Evolutionary conservation across 2,113 vertebrate genomes (phyloP), one percentile per base, ranked within the genome.

Genomic region (Elaphurus davidianus): DNA sequence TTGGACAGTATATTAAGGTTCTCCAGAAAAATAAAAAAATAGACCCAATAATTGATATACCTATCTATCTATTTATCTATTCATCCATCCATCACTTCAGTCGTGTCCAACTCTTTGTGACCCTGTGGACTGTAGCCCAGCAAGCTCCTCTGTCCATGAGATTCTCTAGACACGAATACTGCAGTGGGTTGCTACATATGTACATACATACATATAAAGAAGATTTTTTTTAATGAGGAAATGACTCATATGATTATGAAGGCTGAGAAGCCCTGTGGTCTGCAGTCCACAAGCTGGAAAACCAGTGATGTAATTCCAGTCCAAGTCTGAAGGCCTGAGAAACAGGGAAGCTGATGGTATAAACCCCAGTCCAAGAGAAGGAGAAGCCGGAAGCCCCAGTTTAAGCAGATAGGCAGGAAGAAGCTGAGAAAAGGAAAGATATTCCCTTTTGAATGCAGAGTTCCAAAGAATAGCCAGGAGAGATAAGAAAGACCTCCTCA

Each of bases 51-150:
- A 43, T 87, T 4, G 74, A 5, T 59, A 54, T 91, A 3, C 11
- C 28, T 54, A 6, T 91, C 84, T 45, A 5, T 59, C 17, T 45
- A 1, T 57, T 4, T 40, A 23, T 74, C n/a, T 23, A 9, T 10
- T 12, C 30, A 30, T 50, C 40, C 43, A 14, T 45, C 33, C 43
- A 25, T 74, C 36, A 27, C 11, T 76, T 76, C 36, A 43, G 71
- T 76, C 3, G 0, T 43, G 12, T 43, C 71, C 0, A 1, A 27
- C 23, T 76, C 71, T 76, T 76, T 43, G 36, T 3, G 0, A 76
- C 6, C 40, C 23, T 14, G 14, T 76, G 36, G 36, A 14, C 71
- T 43, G 11, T 25, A 43, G 40, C 40, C 71, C 40, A 7, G 23
- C 40, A 76, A 9, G 12, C 40, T 76, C 12, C 71, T 76, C 40